These are phyloP conservation scores for Scelioninae gen. 1 DNA, from an alignment of 2,888 invertebrate genomes.

Conservation along the genomic window DNA sequence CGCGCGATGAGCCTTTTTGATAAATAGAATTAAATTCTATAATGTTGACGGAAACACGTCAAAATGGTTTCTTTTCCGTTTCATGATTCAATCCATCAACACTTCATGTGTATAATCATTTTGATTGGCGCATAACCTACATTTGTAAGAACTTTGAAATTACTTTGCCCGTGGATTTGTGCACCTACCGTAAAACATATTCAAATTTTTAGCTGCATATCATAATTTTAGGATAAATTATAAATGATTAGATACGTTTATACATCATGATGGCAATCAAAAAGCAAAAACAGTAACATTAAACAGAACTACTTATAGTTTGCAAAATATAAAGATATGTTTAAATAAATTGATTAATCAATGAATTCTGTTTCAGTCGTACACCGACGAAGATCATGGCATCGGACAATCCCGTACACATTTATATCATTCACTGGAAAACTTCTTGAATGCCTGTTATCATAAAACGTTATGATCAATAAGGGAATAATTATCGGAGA, in stretches of 20 bases:
- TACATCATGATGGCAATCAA: too few species aligned
- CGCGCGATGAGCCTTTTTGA: constrained; percentile 9
- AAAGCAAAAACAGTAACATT: too few species aligned
- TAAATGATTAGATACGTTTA: too few species aligned
- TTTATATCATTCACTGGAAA: constrained; percentile 94
- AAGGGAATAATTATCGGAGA: constrained; percentile 57
- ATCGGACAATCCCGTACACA: constrained; percentile 92
- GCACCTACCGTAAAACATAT: constrained; percentile 4
- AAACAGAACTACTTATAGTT: too few species aligned
- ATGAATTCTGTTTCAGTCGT: constrained; percentile 88
- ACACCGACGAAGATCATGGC: constrained; percentile 97
- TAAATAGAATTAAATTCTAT: constrained; percentile 51
- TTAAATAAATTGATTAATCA: too few species aligned
- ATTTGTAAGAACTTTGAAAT: constrained; percentile 40
- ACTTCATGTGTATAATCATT: constrained; percentile 50
- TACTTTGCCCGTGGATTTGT: constrained; percentile 22
- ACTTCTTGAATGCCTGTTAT: constrained; percentile 90
- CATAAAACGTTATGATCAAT: constrained; percentile 78
- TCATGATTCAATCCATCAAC: constrained; percentile 50
- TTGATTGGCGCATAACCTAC: constrained; percentile 54
- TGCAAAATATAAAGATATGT: too few species aligned
- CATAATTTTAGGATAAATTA: too few species aligned
- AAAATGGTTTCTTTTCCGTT: constrained; percentile 18
- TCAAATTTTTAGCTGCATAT: too few species aligned
- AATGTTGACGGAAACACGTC: constrained; percentile 44